Conservation (phyloP, 2,113 vertebrate genomes). For the Hippocampus barbouri region DNA sequence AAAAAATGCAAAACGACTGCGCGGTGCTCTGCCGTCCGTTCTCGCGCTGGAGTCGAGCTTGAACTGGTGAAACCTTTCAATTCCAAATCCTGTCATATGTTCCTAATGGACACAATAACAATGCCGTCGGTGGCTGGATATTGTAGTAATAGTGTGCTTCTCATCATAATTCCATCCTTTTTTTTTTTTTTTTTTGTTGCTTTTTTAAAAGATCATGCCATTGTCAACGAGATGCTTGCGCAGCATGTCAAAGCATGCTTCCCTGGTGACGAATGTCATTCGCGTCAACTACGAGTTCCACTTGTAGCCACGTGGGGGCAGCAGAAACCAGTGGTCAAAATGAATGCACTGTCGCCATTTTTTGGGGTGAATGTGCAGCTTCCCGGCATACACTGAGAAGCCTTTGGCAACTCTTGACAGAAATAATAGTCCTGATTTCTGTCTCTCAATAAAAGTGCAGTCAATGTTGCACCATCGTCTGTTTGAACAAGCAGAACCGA, state of each 20-base stretch:
- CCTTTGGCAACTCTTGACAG: not conserved
- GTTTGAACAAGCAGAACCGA: slow-evolving; percentile 11
- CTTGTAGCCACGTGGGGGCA: not conserved
- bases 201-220: too few species aligned
- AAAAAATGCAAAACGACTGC: slow-evolving; percentile 4
- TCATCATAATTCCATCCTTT: not conserved
- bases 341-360: not conserved
- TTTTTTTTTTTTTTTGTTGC: not conserved
- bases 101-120: not conserved
- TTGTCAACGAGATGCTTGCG: not conserved
- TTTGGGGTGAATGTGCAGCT: not conserved
- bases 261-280: not conserved
- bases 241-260: not conserved
- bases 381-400: not conserved
- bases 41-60: not conserved
- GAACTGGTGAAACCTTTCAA: not conserved
- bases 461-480: not conserved
- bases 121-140: slow-evolving; percentile 18
- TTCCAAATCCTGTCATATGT: not conserved
- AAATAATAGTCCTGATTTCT: not conserved
- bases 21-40: slow-evolving; percentile 28
- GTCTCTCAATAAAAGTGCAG: not conserved
- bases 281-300: not conserved
- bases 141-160: slow-evolving; percentile 13
- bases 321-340: not conserved